Evolutionary conservation across 2,113 vertebrate genomes (phyloP).

Genomic region (Menidia beryllina): DNA sequence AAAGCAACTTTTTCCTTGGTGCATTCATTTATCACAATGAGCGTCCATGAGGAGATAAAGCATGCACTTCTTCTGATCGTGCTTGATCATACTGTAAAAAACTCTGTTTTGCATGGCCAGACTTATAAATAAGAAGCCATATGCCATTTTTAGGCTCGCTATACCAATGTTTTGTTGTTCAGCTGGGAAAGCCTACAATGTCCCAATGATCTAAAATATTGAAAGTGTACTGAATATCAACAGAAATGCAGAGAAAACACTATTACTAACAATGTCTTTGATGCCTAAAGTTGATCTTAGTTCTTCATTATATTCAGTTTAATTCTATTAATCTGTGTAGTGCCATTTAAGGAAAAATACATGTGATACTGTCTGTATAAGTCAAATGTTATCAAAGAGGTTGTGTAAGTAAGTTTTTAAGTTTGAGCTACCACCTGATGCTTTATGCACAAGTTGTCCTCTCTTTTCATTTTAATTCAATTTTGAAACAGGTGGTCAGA

Average conservation of each 20-base stretch:
- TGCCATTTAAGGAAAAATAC: too few species aligned
- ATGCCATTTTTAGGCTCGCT: conserved; percentile 10
- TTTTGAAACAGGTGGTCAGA: too few species aligned
- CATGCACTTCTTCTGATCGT: conserved; percentile 27
- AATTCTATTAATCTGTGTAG: too few species aligned
- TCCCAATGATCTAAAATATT: conserved; percentile 9
- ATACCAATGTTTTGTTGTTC: not conserved
- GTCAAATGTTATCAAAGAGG: too few species aligned
- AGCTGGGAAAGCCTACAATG: conserved; percentile 11
- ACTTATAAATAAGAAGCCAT: conserved; percentile 43
- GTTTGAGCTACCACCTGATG: not conserved
- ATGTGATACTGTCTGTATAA: too few species aligned
- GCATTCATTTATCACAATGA: conserved; percentile 51
- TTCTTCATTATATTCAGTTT: too few species aligned
- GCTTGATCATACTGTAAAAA: conserved; percentile 56
- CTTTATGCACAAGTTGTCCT: not conserved
- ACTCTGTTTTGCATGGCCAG: conserved; percentile 42
- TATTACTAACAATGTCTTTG: not conserved
- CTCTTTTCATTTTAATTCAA: not conserved
- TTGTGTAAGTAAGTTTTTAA: not conserved
- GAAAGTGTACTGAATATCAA: conserved; percentile 2
- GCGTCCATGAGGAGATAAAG: conserved; percentile 22
- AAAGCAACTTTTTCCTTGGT: conserved; percentile 26
- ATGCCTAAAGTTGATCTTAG: not conserved
- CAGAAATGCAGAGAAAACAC: not conserved